Conservation (phyloP, 2,113 vertebrate genomes). For the Reinhardtius hippoglossoides region DNA sequence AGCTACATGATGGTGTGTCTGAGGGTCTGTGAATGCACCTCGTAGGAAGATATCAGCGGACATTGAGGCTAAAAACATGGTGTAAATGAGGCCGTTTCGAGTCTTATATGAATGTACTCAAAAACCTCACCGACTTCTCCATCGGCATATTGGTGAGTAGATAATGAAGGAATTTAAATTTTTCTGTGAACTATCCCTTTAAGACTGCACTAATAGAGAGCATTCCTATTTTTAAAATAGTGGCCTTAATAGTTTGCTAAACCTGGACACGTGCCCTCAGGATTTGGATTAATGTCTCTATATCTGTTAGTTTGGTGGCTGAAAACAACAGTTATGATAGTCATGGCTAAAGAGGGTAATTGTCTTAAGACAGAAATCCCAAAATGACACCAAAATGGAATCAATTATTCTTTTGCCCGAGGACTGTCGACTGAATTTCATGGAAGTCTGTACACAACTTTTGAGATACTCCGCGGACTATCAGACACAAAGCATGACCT, state of each 20-base stretch:
- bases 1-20: too few relatives aligned
- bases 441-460: constrained; percentile 13
- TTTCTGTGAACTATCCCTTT: too few relatives aligned
- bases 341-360: constrained; percentile 44
- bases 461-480: constrained; percentile 7
- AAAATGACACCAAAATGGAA: constrained; percentile 46
- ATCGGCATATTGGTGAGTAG: too few relatives aligned
- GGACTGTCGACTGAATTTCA: constrained; percentile 29
- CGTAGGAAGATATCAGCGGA: too few relatives aligned
- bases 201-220: background rate
- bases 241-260: background rate
- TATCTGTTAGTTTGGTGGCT: constrained; percentile 15
- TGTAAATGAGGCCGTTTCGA: too few relatives aligned
- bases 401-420: constrained; percentile 44
- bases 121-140: too few relatives aligned
- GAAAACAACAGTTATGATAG: constrained; percentile 43
- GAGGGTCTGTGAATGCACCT: too few relatives aligned
- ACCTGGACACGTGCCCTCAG: constrained; percentile 5
- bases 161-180: too few relatives aligned
- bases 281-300: constrained; percentile 4
- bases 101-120: too few relatives aligned
- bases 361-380: constrained; percentile 41
- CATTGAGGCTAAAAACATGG: too few relatives aligned
- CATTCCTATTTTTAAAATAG: constrained; percentile 20
- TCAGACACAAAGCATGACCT: constrained; percentile 21